These are phyloP conservation scores for Hypothenemus hampei DNA, from an alignment of 1,140 invertebrate species.

Conservation along the genomic window DNA sequence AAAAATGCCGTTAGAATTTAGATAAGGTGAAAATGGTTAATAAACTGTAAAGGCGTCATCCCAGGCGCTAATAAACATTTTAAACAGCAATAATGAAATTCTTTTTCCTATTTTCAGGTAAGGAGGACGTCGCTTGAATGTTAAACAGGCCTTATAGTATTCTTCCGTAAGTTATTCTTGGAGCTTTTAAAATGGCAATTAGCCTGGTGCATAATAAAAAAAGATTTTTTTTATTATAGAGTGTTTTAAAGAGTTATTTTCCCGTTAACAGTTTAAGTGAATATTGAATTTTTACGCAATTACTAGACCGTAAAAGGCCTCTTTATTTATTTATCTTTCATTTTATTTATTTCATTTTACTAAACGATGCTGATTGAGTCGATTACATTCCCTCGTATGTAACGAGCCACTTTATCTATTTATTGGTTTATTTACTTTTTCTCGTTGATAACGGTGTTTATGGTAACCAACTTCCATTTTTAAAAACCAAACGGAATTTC, in stretches of 20 bases:
- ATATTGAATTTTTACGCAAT: too few species aligned
- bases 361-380: slow-evolving; percentile 15
- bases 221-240: too few species aligned
- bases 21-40: neutral
- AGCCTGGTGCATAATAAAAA: too few species aligned
- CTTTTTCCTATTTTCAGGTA: slow-evolving; percentile 14
- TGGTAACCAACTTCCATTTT: slow-evolving; percentile 7
- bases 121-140: slow-evolving; percentile 2
- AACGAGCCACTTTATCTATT: slow-evolving; percentile 10
- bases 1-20: too few species aligned
- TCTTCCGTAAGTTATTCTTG: too few species aligned
- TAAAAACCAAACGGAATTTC: slow-evolving; percentile 11
- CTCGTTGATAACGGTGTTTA: slow-evolving; percentile 7
- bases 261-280: too few species aligned
- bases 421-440: slow-evolving; percentile 18
- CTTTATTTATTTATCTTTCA: slow-evolving; percentile 14
- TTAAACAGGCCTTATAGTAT: slow-evolving; percentile 10
- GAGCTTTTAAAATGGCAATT: too few species aligned
- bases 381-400: slow-evolving; percentile 8
- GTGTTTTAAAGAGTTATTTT: too few species aligned
- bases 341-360: slow-evolving; percentile 16
- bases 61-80: slow-evolving; percentile 8
- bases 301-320: slow-evolving; percentile 10
- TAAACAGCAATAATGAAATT: slow-evolving; percentile 8
- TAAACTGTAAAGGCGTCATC: too few species aligned